Base-by-base conservation (phyloP, 2,888 invertebrate genomes). In the Metallyticus violacea region DNA sequence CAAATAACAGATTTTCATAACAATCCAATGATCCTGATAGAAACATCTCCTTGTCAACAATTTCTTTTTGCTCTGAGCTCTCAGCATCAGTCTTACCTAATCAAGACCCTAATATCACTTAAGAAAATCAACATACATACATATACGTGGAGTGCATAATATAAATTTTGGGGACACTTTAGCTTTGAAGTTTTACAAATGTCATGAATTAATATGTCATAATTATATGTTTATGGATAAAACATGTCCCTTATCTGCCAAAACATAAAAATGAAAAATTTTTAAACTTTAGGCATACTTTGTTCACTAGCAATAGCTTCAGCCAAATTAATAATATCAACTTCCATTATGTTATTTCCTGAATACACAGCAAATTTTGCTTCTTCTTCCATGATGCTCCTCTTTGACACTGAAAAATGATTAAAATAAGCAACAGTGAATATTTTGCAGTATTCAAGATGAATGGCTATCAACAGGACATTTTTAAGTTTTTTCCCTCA, bases 291-390 rank as follows among this genome's bases (percentile, higher is more conserved):
- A 62, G 40, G 40, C 40, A 62, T 62, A 62, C 40, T 62, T 62
- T 62, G 40, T 62, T 62, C 40, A 62, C 40, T 62, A 22, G 77
- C 83, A 22, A 77, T 27, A 7, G 29, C 83, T 27, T 83, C 83
- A 27, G 22, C 7, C 78, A 96, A 92, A 91, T 97, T 97, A 89
- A 94, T 91, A 90, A 97, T 95, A 90, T 96, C 94, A 88, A 96
- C 94, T 92, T 97, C 95, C 89, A 95, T 93, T 87, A 97, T 94
- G 89, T 94, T 94, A 85, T 94, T 94, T 22, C 97, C 97, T 28
- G 96, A 94, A 92, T 96, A 97, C 90, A 95, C 95, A 85, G 96
- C 95, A 92, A 95, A 97, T 90, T 95, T 94, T 78, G 92, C 93
- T 90, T 93, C 90, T 88, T 92, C 90, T 4, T 84, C 87, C 7